Evolutionary conservation across 1,140 invertebrate genomes (phyloP).

Genomic region (Euborellia annulipes): DNA sequence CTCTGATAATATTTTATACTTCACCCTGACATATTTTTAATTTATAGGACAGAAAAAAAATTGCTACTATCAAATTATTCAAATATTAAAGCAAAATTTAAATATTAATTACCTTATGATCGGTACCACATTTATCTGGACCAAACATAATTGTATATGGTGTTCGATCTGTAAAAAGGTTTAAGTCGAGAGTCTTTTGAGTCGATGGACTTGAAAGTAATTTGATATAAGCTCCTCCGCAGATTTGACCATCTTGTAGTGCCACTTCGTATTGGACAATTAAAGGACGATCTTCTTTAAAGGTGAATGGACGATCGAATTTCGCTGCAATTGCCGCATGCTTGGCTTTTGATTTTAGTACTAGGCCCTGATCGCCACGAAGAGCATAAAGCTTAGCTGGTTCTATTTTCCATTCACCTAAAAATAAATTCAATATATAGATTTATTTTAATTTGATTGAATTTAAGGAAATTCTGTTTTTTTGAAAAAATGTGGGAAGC

Average conservation of each 20-base stretch:
- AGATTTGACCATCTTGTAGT: conserved; percentile 90
- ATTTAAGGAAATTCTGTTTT: too few species aligned
- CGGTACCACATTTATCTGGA: conserved; percentile 95
- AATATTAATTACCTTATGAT: conserved; percentile 81
- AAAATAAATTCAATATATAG: too few species aligned
- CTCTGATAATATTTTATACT: too few species aligned
- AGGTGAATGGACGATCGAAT: conserved; percentile 68
- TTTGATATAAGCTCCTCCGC: conserved; percentile 96
- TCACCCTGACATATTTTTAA: too few species aligned
- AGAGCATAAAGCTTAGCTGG: conserved; percentile 56
- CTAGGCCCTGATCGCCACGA: conserved; percentile 70
- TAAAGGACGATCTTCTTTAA: conserved; percentile 63
- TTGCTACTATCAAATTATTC: too few species aligned
- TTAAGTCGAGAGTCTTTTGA: conserved; percentile 51
- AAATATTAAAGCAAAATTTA: too few species aligned
- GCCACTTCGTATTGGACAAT: conserved; percentile 89
- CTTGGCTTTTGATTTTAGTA: conserved; percentile 88
- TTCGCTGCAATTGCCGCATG: conserved; percentile 87
- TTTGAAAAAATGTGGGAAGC: too few species aligned
- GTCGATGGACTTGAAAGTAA: conserved; percentile 47
- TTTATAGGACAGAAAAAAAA: too few species aligned
- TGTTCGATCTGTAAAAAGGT: conserved; percentile 85
- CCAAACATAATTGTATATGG: conserved; percentile 99
- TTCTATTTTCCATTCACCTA: conserved; percentile 65
- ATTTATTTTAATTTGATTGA: too few species aligned